Conservation (phyloP, 1,140 invertebrate genomes). For the Lysiphlebus fabarum region DNA sequence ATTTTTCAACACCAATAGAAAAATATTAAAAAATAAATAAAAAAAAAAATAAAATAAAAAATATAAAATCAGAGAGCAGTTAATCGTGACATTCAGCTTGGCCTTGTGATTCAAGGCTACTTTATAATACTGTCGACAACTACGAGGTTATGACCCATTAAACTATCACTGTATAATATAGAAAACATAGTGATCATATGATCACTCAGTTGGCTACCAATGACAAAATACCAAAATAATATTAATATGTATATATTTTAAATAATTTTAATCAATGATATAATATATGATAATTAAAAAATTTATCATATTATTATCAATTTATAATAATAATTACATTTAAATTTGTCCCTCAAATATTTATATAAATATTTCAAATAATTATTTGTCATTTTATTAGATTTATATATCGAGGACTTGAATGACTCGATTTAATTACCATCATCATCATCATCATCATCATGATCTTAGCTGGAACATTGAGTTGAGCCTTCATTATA, state of each 20-base stretch:
- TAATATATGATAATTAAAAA: too few species aligned
- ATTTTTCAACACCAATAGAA: slow-evolving; percentile 13
- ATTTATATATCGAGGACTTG: background rate
- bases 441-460: slow-evolving; percentile 32
- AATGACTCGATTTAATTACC: slow-evolving; percentile 22
- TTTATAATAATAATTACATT: too few species aligned
- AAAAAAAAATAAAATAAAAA: background rate
- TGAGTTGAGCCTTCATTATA: slow-evolving; percentile 46
- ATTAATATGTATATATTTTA: too few species aligned
- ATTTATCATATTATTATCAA: too few species aligned
- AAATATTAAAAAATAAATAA: background rate
- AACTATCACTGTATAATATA: slow-evolving; percentile 14
- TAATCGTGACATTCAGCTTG: slow-evolving; percentile 22
- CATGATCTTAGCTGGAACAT: slow-evolving; percentile 46
- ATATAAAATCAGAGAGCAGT: slow-evolving; percentile 3
- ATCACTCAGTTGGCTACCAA: background rate
- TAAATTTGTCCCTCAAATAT: too few species aligned
- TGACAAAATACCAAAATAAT: too few species aligned
- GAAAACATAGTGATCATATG: slow-evolving; percentile 13
- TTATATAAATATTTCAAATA: too few species aligned
- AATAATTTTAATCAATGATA: too few species aligned
- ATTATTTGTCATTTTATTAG: too few species aligned
- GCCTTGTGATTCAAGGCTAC: slow-evolving; percentile 22
- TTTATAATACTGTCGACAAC: slow-evolving; percentile 8
- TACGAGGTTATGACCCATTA: slow-evolving; percentile 23